Base-by-base conservation (phyloP, 1,140 invertebrate species). In the Odontomachus brunneus region DNA sequence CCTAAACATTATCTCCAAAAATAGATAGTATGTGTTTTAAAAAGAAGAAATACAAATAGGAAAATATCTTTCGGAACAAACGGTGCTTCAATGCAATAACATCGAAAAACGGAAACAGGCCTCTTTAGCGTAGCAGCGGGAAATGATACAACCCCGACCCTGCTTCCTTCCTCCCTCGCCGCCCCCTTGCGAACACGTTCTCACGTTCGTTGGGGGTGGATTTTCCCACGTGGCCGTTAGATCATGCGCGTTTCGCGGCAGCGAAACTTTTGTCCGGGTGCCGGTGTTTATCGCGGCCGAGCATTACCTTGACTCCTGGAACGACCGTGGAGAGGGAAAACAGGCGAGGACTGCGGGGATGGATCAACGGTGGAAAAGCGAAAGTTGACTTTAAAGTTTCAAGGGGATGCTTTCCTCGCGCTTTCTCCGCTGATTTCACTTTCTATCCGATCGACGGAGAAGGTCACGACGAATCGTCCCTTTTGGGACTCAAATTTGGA, bases 341-440 rank as follows among this genome's bases (percentile, higher is more conserved):
- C 62, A 74, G 69, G 82, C 65, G 72, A 83, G 69, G 66, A 24
- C 26, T 53, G 48, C 26, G 57, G 17, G 17, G 17, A 26, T 57
- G 55, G 73, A 88, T 78, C 82, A 82, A 63, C 72, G 71, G 44
- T 85, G 87, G 84, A 91, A 92, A 92, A 92, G 91, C 88, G 91
- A 92, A 92, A 92, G 91, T 92, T 92, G 72, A 89, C 91, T 92
- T 92, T 91, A 92, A 92, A 91, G 62, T 90, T 92, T 92, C 89
- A 92, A 92, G 91, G 89, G 91, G 92, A 91, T 89, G 84, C 60
- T 87, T 81, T 71, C 65, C 71, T 33, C 71, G 33, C 22, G 26
- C 17, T 38, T 82, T 74, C 26, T 1, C 12, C 49, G 12, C 26
- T n/a, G 22, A 24, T 48, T 80, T 29, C 48, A 49, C 33, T 71